Percentiles rank a stretch among this genome's conserved stretches.
phyloP scores from a whole-genome alignment of 2,113 vertebrate genomes.

The Bambusicola thoracicus region DNA sequence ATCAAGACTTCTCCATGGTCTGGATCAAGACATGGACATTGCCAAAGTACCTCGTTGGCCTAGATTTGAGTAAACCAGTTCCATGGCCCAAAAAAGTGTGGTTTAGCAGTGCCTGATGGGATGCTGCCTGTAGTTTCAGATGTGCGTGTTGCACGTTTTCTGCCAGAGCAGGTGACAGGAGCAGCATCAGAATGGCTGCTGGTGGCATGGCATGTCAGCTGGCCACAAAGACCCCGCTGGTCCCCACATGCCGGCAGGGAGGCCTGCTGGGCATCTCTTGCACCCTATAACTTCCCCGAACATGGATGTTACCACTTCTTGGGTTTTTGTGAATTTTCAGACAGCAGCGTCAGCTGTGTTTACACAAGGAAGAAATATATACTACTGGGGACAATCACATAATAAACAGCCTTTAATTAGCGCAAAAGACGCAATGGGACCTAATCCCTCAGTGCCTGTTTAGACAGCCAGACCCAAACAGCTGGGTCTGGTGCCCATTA shows the following conservation, averaged over 20 bases:
- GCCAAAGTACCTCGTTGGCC: neutral
- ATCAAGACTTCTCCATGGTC: neutral
- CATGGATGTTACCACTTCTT: neutral
- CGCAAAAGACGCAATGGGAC: neutral
- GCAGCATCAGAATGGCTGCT: neutral
- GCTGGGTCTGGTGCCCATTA: rapidly evolving
- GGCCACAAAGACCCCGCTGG: neutral
- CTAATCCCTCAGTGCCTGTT: constrained; percentile 42
- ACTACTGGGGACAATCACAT: neutral
- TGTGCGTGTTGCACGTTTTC: neutral
- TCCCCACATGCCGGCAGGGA: rapidly evolving
- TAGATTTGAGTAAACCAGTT: neutral
- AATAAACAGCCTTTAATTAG: constrained; percentile 56
- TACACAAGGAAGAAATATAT: neutral
- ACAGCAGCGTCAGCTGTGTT: neutral
- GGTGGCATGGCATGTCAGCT: too few relatives aligned
- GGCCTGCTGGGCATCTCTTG: neutral
- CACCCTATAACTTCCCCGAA: neutral
- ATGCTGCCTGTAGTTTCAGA: neutral
- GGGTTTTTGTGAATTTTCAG: neutral
- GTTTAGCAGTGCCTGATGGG: neutral
- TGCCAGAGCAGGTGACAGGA: neutral
- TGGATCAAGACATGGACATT: neutral
- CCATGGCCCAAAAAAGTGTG: neutral
- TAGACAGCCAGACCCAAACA: constrained; percentile 44